These are phyloP conservation scores for Ephialtes manifestator DNA, from an alignment of 2,888 invertebrate genomes.

Conservation along the genomic window DNA sequence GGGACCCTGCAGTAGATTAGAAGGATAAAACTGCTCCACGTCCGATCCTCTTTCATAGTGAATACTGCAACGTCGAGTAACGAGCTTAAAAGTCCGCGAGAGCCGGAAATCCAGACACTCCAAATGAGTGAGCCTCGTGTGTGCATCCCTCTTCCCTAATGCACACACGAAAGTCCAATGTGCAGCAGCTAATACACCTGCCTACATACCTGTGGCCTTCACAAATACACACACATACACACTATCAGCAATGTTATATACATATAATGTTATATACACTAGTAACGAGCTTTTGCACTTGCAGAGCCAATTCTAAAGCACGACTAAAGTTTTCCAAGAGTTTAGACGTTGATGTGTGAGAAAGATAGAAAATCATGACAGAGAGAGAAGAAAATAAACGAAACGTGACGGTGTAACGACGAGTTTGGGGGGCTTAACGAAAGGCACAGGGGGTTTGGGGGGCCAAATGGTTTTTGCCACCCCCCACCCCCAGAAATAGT, in stretches of 20 bases:
- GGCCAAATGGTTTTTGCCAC: neutral
- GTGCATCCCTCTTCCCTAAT: neutral
- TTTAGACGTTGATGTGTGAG: slow-evolving; percentile 21
- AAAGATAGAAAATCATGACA: slow-evolving; percentile 12
- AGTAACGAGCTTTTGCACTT: slow-evolving; percentile 44
- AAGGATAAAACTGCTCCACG: neutral
- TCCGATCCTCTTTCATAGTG: neutral
- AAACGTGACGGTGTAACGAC: slow-evolving; percentile 44
- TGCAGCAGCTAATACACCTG: neutral
- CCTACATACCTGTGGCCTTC: neutral
- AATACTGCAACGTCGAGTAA: neutral
- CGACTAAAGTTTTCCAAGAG: slow-evolving; percentile 60
- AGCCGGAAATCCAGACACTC: neutral
- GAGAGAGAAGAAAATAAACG: slow-evolving; percentile 57
- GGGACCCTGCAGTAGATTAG: neutral
- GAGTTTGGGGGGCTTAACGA: neutral
- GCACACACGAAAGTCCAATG: neutral
- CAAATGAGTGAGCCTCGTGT: slow-evolving; percentile 11
- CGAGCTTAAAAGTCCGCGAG: slow-evolving; percentile 7
- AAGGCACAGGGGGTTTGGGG: slow-evolving; percentile 10
- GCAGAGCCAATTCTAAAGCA: slow-evolving; percentile 53
- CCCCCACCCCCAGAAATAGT: slow-evolving; percentile 54
- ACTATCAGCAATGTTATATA: neutral
- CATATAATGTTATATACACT: neutral
- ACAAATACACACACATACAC: neutral